phyloP scores from a whole-genome alignment of 2,797 vertebrate genomes.

The Anas capensis region DNA sequence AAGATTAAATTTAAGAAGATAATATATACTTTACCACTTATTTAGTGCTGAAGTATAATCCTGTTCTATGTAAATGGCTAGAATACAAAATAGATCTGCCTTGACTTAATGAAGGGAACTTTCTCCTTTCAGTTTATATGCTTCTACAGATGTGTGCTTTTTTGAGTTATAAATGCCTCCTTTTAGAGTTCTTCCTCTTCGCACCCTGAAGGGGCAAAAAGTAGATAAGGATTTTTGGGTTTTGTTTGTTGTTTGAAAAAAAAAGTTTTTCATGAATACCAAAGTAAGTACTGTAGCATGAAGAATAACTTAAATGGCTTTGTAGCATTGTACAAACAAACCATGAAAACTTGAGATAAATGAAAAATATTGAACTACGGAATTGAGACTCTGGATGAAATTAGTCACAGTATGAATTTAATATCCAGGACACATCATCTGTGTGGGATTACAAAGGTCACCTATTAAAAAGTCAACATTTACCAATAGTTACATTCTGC shows the following conservation, averaged over 20 bases:
- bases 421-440: constrained; percentile 10
- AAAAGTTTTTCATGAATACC: constrained; percentile 61
- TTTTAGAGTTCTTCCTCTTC: constrained; percentile 24
- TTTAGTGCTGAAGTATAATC: constrained; percentile 61
- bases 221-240: constrained; percentile 35
- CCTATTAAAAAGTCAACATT: background rate
- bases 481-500: background rate
- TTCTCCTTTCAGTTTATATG: background rate
- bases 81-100: constrained; percentile 35
- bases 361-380: constrained; percentile 60
- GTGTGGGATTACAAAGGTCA: background rate
- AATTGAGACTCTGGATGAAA: constrained; percentile 45
- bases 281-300: constrained; percentile 47
- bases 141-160: background rate
- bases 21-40: constrained; percentile 66
- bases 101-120: background rate
- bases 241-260: constrained; percentile 43
- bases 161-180: constrained; percentile 6
- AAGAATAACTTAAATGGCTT: constrained; percentile 69
- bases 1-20: constrained; percentile 75
- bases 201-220: constrained; percentile 47
- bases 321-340: constrained; percentile 52
- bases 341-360: constrained; percentile 71
- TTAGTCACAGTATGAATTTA: constrained; percentile 36
- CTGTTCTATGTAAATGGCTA: constrained; percentile 54